Evolutionary conservation across 2,797 vertebrate genomes (phyloP).

Genomic region (Hydrolagus colliei): DNA sequence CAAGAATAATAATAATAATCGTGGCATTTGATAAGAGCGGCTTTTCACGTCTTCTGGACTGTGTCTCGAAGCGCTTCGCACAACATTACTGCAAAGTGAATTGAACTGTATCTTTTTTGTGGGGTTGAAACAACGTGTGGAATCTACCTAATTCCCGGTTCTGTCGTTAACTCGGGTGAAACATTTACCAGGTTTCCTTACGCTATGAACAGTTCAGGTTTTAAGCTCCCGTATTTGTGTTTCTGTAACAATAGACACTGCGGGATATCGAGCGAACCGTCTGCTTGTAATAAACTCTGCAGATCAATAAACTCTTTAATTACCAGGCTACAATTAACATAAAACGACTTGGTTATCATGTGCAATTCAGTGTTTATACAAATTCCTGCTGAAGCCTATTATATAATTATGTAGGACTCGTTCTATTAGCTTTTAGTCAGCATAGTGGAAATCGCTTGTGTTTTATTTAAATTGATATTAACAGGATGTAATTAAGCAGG

Average conservation of each 20-base stretch:
- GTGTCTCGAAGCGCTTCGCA: no score
- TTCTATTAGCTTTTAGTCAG: not conserved
- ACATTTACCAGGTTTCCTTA: not conserved
- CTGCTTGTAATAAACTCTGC: conserved; percentile 1
- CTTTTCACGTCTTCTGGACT: no score
- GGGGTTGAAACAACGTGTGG: no score
- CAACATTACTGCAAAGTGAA: no score
- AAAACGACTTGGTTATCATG: not conserved
- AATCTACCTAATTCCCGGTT: no score
- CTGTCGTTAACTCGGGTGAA: not conserved
- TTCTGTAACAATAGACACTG: not conserved
- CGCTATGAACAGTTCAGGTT: not conserved
- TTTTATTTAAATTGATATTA: conserved; percentile 23
- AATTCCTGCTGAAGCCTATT: conserved; percentile 15
- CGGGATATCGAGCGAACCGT: not conserved
- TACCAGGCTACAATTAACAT: not conserved
- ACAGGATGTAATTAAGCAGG: conserved; percentile 13
- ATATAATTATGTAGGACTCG: not conserved
- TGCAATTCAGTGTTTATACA: conserved; percentile 15
- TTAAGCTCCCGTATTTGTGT: not conserved
- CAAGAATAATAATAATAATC: no score
- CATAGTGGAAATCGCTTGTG: not conserved
- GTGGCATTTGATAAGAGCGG: no score
- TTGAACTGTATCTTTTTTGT: no score
- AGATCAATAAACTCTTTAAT: conserved; percentile 21